Evolutionary conservation across 1,140 invertebrate species (phyloP).

Genomic region (Vollenhovia emeryi): DNA sequence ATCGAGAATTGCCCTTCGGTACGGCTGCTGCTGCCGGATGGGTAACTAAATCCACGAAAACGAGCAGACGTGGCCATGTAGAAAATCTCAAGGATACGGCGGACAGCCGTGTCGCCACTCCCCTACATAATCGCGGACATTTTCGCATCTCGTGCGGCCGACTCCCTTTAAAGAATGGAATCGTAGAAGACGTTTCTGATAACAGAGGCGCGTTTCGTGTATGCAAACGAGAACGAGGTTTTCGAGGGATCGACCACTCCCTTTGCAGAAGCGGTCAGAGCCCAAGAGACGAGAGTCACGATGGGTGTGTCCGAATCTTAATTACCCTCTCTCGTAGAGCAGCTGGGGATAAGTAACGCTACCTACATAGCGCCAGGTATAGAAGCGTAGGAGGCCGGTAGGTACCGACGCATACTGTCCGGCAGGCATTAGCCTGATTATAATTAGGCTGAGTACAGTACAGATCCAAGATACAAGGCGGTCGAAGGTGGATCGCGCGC

Average conservation of each 20-base stretch:
- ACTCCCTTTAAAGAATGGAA: slow-evolving; percentile 44
- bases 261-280: slow-evolving; percentile 81
- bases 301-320: slow-evolving; percentile 86
- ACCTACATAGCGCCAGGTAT: slow-evolving; percentile 76
- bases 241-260: slow-evolving; percentile 82
- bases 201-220: slow-evolving; percentile 67
- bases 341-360: slow-evolving; percentile 80
- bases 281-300: slow-evolving; percentile 83
- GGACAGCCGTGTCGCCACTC: slow-evolving; percentile 43
- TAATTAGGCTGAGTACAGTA: slow-evolving; percentile 85
- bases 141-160: slow-evolving; percentile 39
- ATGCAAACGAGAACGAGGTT: slow-evolving; percentile 83
- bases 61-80: slow-evolving; percentile 17
- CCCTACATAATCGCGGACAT: slow-evolving; percentile 37
- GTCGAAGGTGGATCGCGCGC: slow-evolving; percentile 61
- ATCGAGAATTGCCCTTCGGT: not conserved
- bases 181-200: slow-evolving; percentile 73
- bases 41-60: slow-evolving; percentile 2
- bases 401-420: slow-evolving; percentile 68
- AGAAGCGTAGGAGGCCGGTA: slow-evolving; percentile 66
- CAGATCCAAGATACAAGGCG: slow-evolving; percentile 83
- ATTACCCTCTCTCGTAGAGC: slow-evolving; percentile 80
- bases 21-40: not conserved
- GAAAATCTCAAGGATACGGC: slow-evolving; percentile 31
- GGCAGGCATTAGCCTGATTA: slow-evolving; percentile 85